Evolutionary conservation across 2,113 vertebrate genomes (phyloP).

Genomic region (Cyprinodon tularosa): DNA sequence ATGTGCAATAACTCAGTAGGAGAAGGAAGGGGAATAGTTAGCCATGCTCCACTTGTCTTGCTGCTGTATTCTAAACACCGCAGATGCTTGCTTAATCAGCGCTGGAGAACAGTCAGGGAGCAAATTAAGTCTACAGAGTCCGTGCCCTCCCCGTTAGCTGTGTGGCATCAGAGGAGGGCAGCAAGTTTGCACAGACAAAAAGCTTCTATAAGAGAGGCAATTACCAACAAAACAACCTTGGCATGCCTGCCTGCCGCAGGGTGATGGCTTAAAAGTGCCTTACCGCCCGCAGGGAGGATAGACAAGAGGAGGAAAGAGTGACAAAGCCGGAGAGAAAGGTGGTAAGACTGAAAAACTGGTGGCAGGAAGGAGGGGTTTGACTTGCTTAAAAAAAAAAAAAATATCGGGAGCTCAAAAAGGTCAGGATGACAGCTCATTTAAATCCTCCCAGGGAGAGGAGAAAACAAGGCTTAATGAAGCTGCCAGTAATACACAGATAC

Average conservation of each 20-base stretch:
- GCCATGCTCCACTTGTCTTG: slow-evolving; percentile 67
- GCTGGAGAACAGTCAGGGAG: slow-evolving; percentile 72
- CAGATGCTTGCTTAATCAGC: slow-evolving; percentile 78
- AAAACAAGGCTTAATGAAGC: slow-evolving; percentile 76
- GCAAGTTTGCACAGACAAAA: slow-evolving; percentile 65
- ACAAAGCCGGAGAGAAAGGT: slow-evolving; percentile 65
- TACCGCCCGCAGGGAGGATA: slow-evolving; percentile 55
- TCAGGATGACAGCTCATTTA: slow-evolving; percentile 84
- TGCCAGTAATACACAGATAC: slow-evolving; percentile 69
- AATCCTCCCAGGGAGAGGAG: slow-evolving; percentile 72
- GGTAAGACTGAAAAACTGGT: slow-evolving; percentile 54
- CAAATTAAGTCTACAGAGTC: slow-evolving; percentile 73
- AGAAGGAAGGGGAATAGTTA: slow-evolving; percentile 52
- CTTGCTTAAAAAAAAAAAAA: slow-evolving; percentile 56
- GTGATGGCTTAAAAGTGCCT: slow-evolving; percentile 73
- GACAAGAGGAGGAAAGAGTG: slow-evolving; percentile 67
- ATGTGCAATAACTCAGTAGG: slow-evolving; percentile 62
- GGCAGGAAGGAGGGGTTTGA: slow-evolving; percentile 46
- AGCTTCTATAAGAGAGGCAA: slow-evolving; percentile 71
- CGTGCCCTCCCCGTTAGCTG: slow-evolving; percentile 61
- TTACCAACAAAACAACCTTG: slow-evolving; percentile 80
- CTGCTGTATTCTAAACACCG: slow-evolving; percentile 67
- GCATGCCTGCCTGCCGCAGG: slow-evolving; percentile 71
- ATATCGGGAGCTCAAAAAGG: slow-evolving; percentile 76
- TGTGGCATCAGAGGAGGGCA: slow-evolving; percentile 56